These are phyloP conservation scores for Molothrus ater DNA, from an alignment of 2,797 vertebrate species.

Conservation along the genomic window DNA sequence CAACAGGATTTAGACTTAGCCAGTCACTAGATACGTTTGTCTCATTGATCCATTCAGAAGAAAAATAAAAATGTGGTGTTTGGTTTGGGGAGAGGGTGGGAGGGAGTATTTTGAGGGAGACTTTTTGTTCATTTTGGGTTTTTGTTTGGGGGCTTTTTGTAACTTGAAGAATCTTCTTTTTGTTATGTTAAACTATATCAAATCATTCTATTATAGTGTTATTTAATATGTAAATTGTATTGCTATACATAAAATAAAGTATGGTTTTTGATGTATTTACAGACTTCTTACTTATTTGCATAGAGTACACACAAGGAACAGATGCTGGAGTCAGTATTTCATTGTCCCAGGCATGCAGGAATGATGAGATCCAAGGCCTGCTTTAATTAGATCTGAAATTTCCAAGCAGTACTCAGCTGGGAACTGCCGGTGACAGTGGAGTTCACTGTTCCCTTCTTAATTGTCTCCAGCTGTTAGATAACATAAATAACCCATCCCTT, in stretches of 20 bases:
- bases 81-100: slow-evolving; percentile 66
- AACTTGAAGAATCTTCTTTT: slow-evolving; percentile 85
- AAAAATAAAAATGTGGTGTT: slow-evolving; percentile 77
- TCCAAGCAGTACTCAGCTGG: slow-evolving; percentile 27
- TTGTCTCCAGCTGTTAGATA: neutral
- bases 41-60: slow-evolving; percentile 78
- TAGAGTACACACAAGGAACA: neutral
- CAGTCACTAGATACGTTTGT: slow-evolving; percentile 82
- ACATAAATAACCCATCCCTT: neutral
- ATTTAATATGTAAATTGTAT: slow-evolving; percentile 99
- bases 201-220: slow-evolving; percentile 98
- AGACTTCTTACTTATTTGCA: slow-evolving; percentile 60
- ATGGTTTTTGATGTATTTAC: slow-evolving; percentile 96
- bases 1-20: slow-evolving; percentile 84
- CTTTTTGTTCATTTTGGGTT: slow-evolving; percentile 64
- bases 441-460: neutral
- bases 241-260: slow-evolving; percentile 99
- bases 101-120: slow-evolving; percentile 63
- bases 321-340: slow-evolving; percentile 50
- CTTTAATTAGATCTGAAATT: slow-evolving; percentile 51
- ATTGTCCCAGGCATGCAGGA: slow-evolving; percentile 24
- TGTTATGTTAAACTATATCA: slow-evolving; percentile 92
- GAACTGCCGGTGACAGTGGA: neutral
- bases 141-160: slow-evolving; percentile 81
- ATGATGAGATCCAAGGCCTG: slow-evolving; percentile 37